These are phyloP conservation scores for Poecilobothrus nobilitatus DNA, from an alignment of 2,888 invertebrate genomes.

Conservation along the genomic window DNA sequence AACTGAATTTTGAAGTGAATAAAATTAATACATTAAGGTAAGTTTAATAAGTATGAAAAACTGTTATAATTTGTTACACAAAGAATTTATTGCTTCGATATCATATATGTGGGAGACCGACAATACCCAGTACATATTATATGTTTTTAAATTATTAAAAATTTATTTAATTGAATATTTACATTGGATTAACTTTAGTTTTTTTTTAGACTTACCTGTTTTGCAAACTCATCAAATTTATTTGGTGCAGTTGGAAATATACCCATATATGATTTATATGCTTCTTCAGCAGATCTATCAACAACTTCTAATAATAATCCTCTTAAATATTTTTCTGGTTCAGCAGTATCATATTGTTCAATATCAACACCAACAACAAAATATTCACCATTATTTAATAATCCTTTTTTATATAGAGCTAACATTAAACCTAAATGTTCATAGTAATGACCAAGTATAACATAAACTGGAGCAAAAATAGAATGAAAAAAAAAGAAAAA, in stretches of 20 bases:
- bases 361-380: constrained; percentile 88
- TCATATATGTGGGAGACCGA: too few relatives aligned
- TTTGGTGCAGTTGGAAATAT: constrained; percentile 70
- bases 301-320: constrained; percentile 58
- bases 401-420: constrained; percentile 70
- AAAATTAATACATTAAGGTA: too few relatives aligned
- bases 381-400: constrained; percentile 82
- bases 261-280: constrained; percentile 74
- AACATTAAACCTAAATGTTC: constrained; percentile 88
- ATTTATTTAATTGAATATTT: too few relatives aligned
- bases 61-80: too few relatives aligned
- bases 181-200: too few relatives aligned
- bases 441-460: constrained; percentile 80
- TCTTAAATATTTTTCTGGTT: constrained; percentile 70
- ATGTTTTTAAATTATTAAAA: too few relatives aligned
- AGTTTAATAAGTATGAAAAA: too few relatives aligned
- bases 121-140: too few relatives aligned
- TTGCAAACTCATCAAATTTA: constrained; percentile 64
- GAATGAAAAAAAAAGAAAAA: constrained; percentile 7
- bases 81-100: too few relatives aligned
- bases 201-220: constrained; percentile 32
- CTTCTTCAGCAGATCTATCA: constrained; percentile 53
- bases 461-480: constrained; percentile 59
- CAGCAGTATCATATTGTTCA: constrained; percentile 71
- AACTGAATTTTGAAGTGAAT: too few relatives aligned